Base-by-base conservation (phyloP, 2,113 vertebrate species). In the Glaucidium brasilianum region DNA sequence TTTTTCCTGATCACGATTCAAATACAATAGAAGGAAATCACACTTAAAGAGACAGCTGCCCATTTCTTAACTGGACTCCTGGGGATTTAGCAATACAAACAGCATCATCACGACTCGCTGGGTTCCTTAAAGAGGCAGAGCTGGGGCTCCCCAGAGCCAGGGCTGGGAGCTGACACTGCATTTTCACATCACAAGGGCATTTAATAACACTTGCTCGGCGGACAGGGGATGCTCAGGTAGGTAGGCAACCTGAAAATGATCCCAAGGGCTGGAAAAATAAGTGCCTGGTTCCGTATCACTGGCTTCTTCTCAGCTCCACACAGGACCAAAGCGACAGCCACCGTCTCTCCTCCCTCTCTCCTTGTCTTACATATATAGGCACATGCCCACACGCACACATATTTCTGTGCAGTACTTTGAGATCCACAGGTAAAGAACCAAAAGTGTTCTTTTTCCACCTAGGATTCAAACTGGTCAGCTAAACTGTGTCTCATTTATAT, bases 11-110 rank as follows among this genome's bases (percentile, higher is more conserved):
- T 99, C 99, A 98, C 99, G 99, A 99, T 98, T 98, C 98, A 98
- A 98, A 98, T 98, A 99, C 99, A 99, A 99, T 99, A 98, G 98
- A 98, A 99, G 99, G 99, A 99, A 99, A 99, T 98, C 97, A 98
- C 98, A 98, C 98, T 99, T 99, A 99, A 99, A 99, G 99, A 98
- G 98, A 98, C 99, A 99, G 99, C 97, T 98, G 97, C 98, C 97
- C 97, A 25, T 81, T 92, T 97, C 97, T 95, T 60, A 96, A 96
- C 95, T 53, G 97, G 97, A 71, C 98, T 98, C 98, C 94, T 34
- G 97, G 96, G 98, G 97, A 87, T 97, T 91, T 82, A 96, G 98
- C 96, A 63, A 90, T 77, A 84, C 96, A 90, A 97, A 87, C 96
- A 95, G 96, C 96, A 14, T 96, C 96, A 76, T 89, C 94, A 47